Evolutionary conservation across 2,888 invertebrate species (phyloP).

Genomic region (Morpho helenor): DNA sequence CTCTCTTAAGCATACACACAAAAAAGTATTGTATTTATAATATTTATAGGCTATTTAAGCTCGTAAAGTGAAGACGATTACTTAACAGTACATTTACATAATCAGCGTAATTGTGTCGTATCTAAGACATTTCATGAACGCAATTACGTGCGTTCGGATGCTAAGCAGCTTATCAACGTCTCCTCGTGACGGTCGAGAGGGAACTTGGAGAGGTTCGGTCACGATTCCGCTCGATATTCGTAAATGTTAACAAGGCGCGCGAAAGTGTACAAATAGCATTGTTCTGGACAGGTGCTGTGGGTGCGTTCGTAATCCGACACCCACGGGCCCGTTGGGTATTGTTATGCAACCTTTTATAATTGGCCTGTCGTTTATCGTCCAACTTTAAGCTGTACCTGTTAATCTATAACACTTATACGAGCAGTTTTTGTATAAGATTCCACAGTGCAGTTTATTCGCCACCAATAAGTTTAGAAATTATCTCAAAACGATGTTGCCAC

Average conservation of each 20-base stretch:
- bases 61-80: slow-evolving; percentile 9
- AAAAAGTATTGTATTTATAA: neutral
- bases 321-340: slow-evolving; percentile 24
- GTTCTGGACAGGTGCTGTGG: slow-evolving; percentile 62
- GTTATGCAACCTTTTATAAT: slow-evolving; percentile 11
- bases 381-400: neutral
- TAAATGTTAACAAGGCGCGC: slow-evolving; percentile 64
- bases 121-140: slow-evolving; percentile 25
- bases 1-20: too few relatives aligned
- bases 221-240: slow-evolving; percentile 62
- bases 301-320: slow-evolving; percentile 39
- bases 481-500: too few relatives aligned
- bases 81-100: slow-evolving; percentile 18
- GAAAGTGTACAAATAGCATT: slow-evolving; percentile 61
- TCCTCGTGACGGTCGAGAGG: slow-evolving; percentile 61
- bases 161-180: slow-evolving; percentile 25
- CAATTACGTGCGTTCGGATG: slow-evolving; percentile 24
- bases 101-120: slow-evolving; percentile 16
- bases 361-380: neutral
- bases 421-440: too few relatives aligned
- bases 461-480: too few relatives aligned
- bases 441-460: too few relatives aligned
- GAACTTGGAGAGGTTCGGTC: slow-evolving; percentile 54
- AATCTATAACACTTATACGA: too few relatives aligned
- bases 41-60: neutral